Evolutionary conservation across 2,888 invertebrate species (phyloP), one percentile per base, ranked within the genome.

Genomic region (Chirona hameri): DNA sequence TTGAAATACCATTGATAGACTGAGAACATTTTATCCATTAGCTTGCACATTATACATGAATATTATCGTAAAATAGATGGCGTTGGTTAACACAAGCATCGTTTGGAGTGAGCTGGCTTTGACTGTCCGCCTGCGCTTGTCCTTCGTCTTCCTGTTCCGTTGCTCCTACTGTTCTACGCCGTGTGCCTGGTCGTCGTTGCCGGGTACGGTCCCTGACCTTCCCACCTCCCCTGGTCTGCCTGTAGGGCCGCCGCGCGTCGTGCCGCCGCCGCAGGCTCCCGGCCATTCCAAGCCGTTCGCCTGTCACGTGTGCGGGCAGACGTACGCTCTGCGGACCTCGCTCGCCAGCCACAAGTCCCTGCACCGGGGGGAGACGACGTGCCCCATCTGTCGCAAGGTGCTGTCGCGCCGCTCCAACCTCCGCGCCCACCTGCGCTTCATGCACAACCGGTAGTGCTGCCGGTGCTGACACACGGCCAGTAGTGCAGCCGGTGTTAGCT

Each of bases 391-490:
- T 29, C 31, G 9, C 10, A 81, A 83, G 86, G 21, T 87, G 85
- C 85, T 85, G 9, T 86, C 85, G 83, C 86, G 86, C 83, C 85
- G 85, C 18, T 82, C 82, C 24, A 81, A 81, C 52, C 86, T 86
- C 79, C 81, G 84, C 81, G 84, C 84, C 29, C 80, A 83, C 39
- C 85, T 86, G 14, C 85, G 85, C 81, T 55, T 55, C 18, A 79
- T 81, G 12, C 85, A 85, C 79, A 24, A 24, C 57, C 0, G 18
- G 10, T 15, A 52, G 52, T 14, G 52, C 52, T 14, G 52, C 52
- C 10, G 52, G 10, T 14, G 52, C 52, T 52, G 10, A 7, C 10
- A 52, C 52, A 14, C 10, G 52, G 7, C 10, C 14, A 14, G 52
- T 14, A 52, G 52, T 14, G 7, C 52, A 52, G 10, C 14, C 7